Conservation (phyloP, 1,140 invertebrate species). For the Brachionus rubens region DNA sequence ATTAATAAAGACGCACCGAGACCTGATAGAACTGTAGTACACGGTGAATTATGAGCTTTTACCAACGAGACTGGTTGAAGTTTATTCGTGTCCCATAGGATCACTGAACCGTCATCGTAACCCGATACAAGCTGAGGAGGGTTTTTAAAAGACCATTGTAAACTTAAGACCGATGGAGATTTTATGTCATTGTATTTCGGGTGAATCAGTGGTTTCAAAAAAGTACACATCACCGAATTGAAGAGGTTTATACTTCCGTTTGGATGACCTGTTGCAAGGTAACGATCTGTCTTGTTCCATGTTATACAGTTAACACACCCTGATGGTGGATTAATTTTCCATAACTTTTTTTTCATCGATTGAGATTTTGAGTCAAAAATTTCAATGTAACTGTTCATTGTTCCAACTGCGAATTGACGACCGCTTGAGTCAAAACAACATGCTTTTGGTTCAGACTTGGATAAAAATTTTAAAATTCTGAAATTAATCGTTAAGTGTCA, state of each 20-base stretch:
- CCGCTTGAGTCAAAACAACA: neutral
- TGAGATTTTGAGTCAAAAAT: conserved; percentile 12
- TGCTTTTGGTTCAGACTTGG: conserved; percentile 5
- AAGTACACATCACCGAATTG: conserved; percentile 7
- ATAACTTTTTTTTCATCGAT: conserved; percentile 8
- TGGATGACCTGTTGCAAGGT: conserved; percentile 1
- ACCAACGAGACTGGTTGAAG: neutral
- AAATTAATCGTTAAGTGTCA: no score
- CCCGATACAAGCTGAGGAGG: conserved; percentile 6
- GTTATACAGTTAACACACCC: neutral
- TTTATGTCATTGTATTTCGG: conserved; percentile 8
- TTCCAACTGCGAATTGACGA: conserved; percentile 11
- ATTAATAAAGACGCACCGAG: neutral
- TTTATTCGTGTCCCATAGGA: conserved; percentile 44
- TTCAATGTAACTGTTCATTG: conserved; percentile 24
- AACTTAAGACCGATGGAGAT: neutral
- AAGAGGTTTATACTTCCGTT: neutral
- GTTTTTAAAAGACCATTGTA: conserved; percentile 23
- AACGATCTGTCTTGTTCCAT: conserved; percentile 24
- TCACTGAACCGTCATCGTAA: conserved; percentile 39
- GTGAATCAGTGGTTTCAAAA: neutral
- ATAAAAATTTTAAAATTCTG: neutral
- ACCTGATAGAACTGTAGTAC: conserved; percentile 15
- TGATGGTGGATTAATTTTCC: conserved; percentile 3
- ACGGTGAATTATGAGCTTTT: conserved; percentile 13